A percentile compares a stretch with the other conserved stretches of the same genome.
These are phyloP conservation scores for Cinclus cinclus DNA, from an alignment of 2,113 vertebrate species.

Conservation along the genomic window DNA sequence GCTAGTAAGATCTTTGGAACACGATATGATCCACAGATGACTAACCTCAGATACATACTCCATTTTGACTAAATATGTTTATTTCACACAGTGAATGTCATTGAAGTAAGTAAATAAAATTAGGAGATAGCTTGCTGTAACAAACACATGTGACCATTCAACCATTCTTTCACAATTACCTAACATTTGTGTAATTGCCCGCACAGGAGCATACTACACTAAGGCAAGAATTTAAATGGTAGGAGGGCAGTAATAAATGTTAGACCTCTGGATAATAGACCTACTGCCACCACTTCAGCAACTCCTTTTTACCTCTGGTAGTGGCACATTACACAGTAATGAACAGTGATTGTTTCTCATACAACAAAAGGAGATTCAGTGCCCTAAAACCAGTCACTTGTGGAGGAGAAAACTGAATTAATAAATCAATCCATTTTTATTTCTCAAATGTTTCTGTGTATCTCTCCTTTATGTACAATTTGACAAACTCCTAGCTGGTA, in stretches of 20 bases:
- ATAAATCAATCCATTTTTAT: not conserved
- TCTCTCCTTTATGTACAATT: not conserved
- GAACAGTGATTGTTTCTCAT: not conserved
- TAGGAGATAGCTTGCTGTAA: not conserved
- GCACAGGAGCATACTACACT: not conserved
- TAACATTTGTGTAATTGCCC: not conserved
- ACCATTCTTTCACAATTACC: not conserved
- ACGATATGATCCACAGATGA: rapidly evolving
- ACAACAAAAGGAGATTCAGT: not conserved
- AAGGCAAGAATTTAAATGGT: not conserved
- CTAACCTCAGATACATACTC: not conserved
- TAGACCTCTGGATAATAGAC: not conserved
- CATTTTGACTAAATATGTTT: not conserved
- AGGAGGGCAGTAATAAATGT: not conserved
- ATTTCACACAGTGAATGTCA: not conserved
- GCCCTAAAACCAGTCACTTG: not conserved
- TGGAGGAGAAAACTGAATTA: not conserved
- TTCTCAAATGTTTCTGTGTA: not conserved
- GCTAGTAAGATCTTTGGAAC: not conserved
- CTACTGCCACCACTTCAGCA: not conserved
- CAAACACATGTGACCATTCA: not conserved
- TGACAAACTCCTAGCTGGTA: not conserved
- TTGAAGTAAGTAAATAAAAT: not conserved
- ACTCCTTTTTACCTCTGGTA: not conserved
- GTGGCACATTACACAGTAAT: not conserved